Evolutionary conservation across 2,113 vertebrate genomes (phyloP).

Genomic region (Desmodus rotundus): DNA sequence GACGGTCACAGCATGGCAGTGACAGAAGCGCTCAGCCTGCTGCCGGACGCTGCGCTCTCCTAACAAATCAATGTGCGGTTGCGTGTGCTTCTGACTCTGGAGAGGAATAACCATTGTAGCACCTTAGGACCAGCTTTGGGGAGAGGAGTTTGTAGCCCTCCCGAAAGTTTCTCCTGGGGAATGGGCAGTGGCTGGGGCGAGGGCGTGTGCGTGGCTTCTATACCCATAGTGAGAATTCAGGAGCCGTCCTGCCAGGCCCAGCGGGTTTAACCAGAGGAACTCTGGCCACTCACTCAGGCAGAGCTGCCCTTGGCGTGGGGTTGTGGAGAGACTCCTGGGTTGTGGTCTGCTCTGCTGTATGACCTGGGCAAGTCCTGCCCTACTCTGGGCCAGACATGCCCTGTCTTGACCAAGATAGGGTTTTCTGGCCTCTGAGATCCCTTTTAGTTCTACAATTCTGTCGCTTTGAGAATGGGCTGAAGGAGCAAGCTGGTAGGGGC

Average conservation of each 20-base stretch:
- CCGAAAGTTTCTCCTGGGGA: not conserved
- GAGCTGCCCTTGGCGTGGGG: not conserved
- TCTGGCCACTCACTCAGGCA: not conserved
- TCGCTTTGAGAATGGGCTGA: not conserved
- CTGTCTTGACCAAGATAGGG: not conserved
- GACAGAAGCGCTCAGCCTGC: not conserved
- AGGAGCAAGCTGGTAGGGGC: not conserved
- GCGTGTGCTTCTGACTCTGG: slow-evolving; percentile 6
- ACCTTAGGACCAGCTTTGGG: not conserved
- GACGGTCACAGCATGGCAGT: not conserved
- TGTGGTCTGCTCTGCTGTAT: not conserved
- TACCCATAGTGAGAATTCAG: not conserved
- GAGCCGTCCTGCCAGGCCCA: not conserved
- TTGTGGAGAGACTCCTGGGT: not conserved
- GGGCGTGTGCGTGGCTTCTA: not conserved
- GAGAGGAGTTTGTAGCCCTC: not conserved
- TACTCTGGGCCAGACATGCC: not conserved
- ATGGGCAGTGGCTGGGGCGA: not conserved
- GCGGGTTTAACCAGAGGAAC: not conserved
- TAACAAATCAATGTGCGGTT: not conserved
- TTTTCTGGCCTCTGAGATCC: not conserved
- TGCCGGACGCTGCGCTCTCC: not conserved
- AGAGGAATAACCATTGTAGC: not conserved
- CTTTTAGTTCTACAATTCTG: not conserved
- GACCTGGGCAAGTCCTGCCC: not conserved